These are phyloP conservation scores for Oreochromis grahami DNA, from an alignment of 2,797 vertebrate species.

Conservation along the genomic window DNA sequence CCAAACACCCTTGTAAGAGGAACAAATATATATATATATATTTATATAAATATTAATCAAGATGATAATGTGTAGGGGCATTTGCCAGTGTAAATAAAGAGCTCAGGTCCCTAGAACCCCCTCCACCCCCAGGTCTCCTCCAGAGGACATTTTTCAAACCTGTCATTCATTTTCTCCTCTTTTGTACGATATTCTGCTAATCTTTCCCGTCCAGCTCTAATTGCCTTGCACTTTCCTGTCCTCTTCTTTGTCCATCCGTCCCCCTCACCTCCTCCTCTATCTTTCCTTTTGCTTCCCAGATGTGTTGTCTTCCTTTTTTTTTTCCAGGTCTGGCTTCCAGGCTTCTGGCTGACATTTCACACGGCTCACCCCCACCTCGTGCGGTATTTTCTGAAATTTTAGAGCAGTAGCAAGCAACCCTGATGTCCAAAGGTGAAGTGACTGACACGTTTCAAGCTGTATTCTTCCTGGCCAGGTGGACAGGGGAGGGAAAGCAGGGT, in stretches of 20 bases:
- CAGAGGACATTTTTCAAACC: background rate
- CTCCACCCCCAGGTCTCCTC: slow-evolving; percentile 16
- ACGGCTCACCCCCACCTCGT: background rate
- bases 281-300: background rate
- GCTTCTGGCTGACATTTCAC: slow-evolving; percentile 49
- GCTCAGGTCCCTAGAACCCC: slow-evolving; percentile 17
- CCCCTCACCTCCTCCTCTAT: background rate
- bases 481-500: background rate
- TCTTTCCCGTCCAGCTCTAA: slow-evolving; percentile 6
- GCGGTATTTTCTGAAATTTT: background rate
- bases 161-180: background rate
- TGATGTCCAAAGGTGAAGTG: background rate
- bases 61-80: slow-evolving; percentile 36
- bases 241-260: background rate
- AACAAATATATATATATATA: slow-evolving; percentile 64
- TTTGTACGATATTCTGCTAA: background rate
- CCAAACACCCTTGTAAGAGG: slow-evolving; percentile 50
- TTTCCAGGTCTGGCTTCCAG: slow-evolving; percentile 10
- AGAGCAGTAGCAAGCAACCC: background rate
- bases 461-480: slow-evolving; percentile 1
- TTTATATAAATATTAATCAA: slow-evolving; percentile 55
- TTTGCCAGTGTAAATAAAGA: slow-evolving; percentile 54
- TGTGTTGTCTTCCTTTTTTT: background rate
- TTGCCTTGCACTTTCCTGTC: background rate
- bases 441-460: background rate